Evolutionary conservation across 2,113 vertebrate genomes (phyloP).

Genomic region (Rhinoptilus africanus): DNA sequence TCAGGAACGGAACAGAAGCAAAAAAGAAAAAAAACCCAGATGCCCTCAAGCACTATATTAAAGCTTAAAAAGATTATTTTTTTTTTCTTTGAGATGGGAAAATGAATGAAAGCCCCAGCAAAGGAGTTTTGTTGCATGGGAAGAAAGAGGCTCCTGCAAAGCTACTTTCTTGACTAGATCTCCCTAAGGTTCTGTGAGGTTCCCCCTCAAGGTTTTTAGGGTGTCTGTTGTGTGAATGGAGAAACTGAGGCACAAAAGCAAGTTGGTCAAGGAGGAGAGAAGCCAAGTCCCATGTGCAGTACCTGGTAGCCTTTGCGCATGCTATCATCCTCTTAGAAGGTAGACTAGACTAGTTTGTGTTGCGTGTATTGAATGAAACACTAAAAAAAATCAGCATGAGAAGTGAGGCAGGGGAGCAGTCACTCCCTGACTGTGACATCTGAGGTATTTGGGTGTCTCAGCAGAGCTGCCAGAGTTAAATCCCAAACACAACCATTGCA

Average conservation of each 20-base stretch:
- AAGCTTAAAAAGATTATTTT: background rate
- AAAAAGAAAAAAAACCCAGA: background rate
- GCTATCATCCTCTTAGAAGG: background rate
- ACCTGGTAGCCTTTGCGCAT: rapidly evolving
- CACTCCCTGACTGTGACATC: background rate
- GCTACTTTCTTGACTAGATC: background rate
- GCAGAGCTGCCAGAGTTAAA: constrained; percentile 17
- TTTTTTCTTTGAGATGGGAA: background rate
- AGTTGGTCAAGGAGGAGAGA: background rate
- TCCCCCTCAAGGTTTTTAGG: too few relatives aligned
- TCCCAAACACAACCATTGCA: background rate
- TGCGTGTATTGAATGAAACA: background rate
- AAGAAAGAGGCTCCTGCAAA: background rate
- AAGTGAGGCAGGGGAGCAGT: background rate
- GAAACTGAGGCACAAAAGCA: background rate
- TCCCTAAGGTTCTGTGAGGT: background rate
- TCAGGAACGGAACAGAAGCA: background rate
- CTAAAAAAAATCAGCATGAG: background rate
- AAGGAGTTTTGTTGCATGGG: background rate
- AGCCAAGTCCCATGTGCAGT: background rate
- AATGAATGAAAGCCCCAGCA: background rate
- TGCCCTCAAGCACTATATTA: background rate
- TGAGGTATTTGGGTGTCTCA: background rate
- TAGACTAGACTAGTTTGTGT: background rate
- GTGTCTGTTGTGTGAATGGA: background rate